Base-by-base conservation (phyloP, 2,113 vertebrate species). In the Cheilinus undulatus region DNA sequence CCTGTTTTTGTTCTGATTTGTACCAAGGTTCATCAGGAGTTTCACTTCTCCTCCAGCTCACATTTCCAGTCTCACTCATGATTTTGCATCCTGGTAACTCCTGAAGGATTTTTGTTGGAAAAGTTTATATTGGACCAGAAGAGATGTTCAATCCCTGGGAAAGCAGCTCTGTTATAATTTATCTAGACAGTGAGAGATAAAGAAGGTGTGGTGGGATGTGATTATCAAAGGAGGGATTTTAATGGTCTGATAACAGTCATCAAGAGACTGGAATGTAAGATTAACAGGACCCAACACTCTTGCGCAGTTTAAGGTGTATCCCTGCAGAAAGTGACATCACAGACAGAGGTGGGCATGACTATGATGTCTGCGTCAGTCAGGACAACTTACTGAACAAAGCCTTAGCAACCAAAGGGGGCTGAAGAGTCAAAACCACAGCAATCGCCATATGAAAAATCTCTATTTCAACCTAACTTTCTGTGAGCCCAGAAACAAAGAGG, bases 1-100 rank as follows among this genome's bases (percentile, higher is more conserved):
- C 64, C 64, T 67, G 64, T 67, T 53, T 43, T 45, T 45, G n/a
- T 20, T 27, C 30, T 34, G 3, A 20, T 65, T 10, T 51, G 6
- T 10, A 7, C 22, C 19, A 20, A 36, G 17, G 26, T 34, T 15
- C 46, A 38, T 51, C 8, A 10, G 4, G 23, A 23, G 4, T 19
- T 43, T 54, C 5, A 4, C 26, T n/a, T n/a, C 17, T n/a, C 45
- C 24, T 23, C 23, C 34, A 28, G 34, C 32, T n/a, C 0, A 3
- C 6, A 15, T 40, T 38, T 13, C 36, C 24, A 5, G 46, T 65
- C 34, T 15, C 22, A 15, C 10, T 11, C 36, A 14, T 14, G 36
- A 14, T 7, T 38, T 3, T 19, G 26, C 28, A 15, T 19, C 15
- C 26, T 23, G 17, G 45, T 23, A 4, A 26, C 46, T 24, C 6